Evolutionary conservation across 2,888 invertebrate species (phyloP).

Genomic region (Deilephila elpenor): DNA sequence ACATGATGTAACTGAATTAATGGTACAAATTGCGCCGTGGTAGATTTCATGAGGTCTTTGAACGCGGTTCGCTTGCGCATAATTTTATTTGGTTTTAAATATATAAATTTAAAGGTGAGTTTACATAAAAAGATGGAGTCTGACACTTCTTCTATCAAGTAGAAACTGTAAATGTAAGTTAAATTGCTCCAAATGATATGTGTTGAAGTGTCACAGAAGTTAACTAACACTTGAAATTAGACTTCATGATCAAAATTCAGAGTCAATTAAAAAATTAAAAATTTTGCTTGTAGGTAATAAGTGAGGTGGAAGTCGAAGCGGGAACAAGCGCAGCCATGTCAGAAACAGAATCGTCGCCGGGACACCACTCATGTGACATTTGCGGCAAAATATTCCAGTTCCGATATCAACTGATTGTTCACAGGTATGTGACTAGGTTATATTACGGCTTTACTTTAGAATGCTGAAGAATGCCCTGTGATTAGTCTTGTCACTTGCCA

Average conservation of each 20-base stretch:
- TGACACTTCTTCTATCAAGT: no score
- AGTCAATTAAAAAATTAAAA: not conserved
- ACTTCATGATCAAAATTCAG: not conserved
- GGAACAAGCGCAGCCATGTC: constrained; percentile 84
- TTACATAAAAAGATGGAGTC: no score
- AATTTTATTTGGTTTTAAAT: no score
- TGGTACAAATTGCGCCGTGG: not conserved
- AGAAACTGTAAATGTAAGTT: no score
- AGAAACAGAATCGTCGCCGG: constrained; percentile 86
- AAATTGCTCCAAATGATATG: no score
- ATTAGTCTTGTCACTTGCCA: not conserved
- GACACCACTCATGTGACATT: constrained; percentile 91
- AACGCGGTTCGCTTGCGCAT: not conserved
- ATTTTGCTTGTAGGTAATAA: constrained; percentile 55
- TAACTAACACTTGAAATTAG: no score
- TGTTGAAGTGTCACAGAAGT: no score
- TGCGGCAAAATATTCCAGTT: constrained; percentile 95
- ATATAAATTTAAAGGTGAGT: no score
- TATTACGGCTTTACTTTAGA: not conserved
- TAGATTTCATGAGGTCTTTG: no score
- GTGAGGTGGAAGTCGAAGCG: constrained; percentile 80
- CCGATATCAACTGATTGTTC: constrained; percentile 94
- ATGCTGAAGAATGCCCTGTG: not conserved
- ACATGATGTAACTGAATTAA: not conserved
- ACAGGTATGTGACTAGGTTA: constrained; percentile 76